Evolutionary conservation across 2,113 vertebrate genomes (phyloP).

Genomic region (Prionailurus viverrinus): DNA sequence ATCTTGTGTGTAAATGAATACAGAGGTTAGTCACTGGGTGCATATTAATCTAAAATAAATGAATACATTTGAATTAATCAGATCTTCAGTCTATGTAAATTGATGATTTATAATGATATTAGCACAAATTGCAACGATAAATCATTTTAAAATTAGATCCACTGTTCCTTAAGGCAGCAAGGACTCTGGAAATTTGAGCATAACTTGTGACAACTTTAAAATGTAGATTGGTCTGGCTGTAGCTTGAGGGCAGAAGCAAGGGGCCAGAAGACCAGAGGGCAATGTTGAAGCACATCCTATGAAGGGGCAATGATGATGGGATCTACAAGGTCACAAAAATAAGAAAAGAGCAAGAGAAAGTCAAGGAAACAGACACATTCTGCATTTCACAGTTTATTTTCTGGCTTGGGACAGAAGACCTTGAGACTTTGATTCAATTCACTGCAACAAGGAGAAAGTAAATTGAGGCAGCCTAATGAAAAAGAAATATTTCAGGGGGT

Average conservation of each 20-base stretch:
- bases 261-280: background rate
- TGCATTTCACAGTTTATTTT: background rate
- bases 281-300: background rate
- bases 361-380: background rate
- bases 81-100: slow-evolving; percentile 75
- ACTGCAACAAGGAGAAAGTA: background rate
- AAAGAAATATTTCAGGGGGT: background rate
- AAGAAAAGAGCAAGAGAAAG: slow-evolving; percentile 5
- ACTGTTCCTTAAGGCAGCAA: slow-evolving; percentile 52
- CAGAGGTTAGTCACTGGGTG: slow-evolving; percentile 65
- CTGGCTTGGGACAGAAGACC: background rate
- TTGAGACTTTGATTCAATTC: background rate
- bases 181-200: slow-evolving; percentile 56
- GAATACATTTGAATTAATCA: slow-evolving; percentile 84
- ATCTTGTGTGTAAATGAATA: slow-evolving; percentile 80
- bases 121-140: slow-evolving; percentile 72
- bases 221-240: background rate
- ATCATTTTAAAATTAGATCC: slow-evolving; percentile 79
- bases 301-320: background rate
- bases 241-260: background rate
- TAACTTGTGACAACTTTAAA: slow-evolving; percentile 68
- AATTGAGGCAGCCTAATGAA: background rate
- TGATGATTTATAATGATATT: slow-evolving; percentile 82
- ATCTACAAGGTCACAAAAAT: background rate
- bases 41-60: slow-evolving; percentile 82